These are phyloP conservation scores for Phaethornis superciliosus DNA, from an alignment of 2,113 vertebrate genomes.

Conservation along the genomic window DNA sequence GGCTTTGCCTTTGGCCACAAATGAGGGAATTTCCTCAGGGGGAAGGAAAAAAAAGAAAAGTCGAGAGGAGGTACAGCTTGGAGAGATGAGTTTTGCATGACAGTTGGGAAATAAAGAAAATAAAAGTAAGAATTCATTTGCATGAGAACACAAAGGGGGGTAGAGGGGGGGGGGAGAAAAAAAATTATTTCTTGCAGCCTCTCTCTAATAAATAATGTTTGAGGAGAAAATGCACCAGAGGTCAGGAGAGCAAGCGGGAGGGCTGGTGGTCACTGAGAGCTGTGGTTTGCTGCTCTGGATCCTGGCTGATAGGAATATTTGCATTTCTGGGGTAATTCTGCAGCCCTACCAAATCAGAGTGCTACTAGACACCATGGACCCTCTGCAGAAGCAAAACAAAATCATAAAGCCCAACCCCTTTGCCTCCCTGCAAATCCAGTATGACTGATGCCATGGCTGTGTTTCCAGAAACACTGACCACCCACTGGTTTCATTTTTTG, in stretches of 20 bases:
- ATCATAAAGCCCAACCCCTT: conserved; percentile 64
- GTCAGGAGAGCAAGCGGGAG: neutral
- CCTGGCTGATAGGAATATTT: conserved; percentile 36
- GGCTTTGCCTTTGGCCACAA: neutral
- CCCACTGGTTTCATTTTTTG: accelerated
- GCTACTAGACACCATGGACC: conserved; percentile 45
- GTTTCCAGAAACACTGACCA: neutral
- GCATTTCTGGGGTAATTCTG: conserved; percentile 29
- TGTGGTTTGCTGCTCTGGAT: neutral
- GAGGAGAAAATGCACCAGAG: conserved; percentile 30
- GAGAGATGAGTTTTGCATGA: conserved; percentile 40
- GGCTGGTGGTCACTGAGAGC: conserved; percentile 2
- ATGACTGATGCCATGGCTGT: neutral
- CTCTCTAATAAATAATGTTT: conserved; percentile 49
- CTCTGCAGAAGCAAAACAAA: conserved; percentile 27
- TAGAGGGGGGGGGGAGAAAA: neutral
- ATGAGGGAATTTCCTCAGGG: neutral
- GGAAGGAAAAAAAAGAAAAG: neutral
- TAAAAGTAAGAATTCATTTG: conserved; percentile 38
- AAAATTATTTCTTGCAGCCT: conserved; percentile 26
- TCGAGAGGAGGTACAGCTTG: neutral
- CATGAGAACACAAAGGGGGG: neutral
- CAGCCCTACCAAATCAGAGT: neutral
- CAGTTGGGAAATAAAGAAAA: conserved; percentile 44
- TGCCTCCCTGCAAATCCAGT: conserved; percentile 39